Evolutionary conservation across 2,797 vertebrate species (phyloP).

Genomic region (Cirrhinus molitorella): DNA sequence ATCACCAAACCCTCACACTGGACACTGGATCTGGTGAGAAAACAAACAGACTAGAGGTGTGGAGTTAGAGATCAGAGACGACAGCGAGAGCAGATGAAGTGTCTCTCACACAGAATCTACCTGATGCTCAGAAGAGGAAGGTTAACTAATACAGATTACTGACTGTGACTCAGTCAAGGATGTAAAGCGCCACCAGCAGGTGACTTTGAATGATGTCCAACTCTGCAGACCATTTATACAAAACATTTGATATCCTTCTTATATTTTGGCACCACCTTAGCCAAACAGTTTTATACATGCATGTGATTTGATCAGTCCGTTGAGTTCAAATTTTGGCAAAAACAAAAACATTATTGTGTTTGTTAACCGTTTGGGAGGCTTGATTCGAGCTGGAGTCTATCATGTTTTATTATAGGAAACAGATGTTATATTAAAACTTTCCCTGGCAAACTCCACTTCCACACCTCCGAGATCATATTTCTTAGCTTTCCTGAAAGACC

Average conservation of each 20-base stretch:
- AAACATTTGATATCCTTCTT: too few relatives aligned
- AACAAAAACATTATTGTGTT: slow-evolving; percentile 5
- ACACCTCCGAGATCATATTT: slow-evolving; percentile 12
- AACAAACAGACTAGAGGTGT: slow-evolving; percentile 15
- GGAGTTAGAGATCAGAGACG: slow-evolving; percentile 18
- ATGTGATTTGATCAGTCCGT: not conserved
- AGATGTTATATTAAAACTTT: slow-evolving; percentile 31
- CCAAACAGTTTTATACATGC: not conserved
- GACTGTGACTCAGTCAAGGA: slow-evolving; percentile 20
- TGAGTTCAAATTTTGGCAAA: not conserved
- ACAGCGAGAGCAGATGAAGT: not conserved
- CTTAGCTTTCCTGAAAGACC: not conserved
- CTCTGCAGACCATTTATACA: not conserved
- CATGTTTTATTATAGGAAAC: slow-evolving; percentile 15
- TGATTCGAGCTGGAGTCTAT: not conserved
- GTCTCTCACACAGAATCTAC: slow-evolving; percentile 34
- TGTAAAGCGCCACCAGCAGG: slow-evolving; percentile 42
- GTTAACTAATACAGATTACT: slow-evolving; percentile 48
- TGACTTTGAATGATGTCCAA: not conserved
- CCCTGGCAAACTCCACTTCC: not conserved
- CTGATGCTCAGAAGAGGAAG: slow-evolving; percentile 30
- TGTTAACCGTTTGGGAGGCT: slow-evolving; percentile 12
- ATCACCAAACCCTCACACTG: not conserved
- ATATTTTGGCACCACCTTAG: too few relatives aligned
- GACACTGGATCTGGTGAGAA: not conserved